Evolutionary conservation across 2,888 invertebrate species (phyloP).

Genomic region (Melikaiella ostensackeni): DNA sequence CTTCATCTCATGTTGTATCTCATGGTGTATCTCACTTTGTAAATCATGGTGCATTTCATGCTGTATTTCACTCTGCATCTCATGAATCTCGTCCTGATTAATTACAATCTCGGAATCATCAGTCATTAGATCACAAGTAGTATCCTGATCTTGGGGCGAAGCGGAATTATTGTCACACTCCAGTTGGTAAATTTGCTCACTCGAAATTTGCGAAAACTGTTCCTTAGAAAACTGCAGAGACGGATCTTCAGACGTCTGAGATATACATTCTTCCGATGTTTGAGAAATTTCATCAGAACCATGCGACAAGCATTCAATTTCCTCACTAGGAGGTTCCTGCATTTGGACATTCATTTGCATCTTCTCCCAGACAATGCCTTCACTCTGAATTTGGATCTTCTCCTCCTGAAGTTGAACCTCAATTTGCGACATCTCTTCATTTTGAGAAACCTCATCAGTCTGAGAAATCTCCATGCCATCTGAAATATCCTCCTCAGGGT

Average conservation of each 20-base stretch:
- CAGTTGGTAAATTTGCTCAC: constrained; percentile 49
- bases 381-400: constrained; percentile 6
- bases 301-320: constrained; percentile 44
- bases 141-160: constrained; percentile 55
- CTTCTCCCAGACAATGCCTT: constrained; percentile 31
- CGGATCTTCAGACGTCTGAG: constrained; percentile 57
- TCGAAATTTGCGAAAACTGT: constrained; percentile 48
- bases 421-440: constrained; percentile 24
- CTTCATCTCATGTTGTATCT: constrained; percentile 40
- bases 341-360: constrained; percentile 11
- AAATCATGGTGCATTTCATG: constrained; percentile 7
- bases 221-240: constrained; percentile 62
- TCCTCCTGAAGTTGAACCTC: background rate
- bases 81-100: constrained; percentile 27
- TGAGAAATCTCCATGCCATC: constrained; percentile 43
- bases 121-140: constrained; percentile 58
- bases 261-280: constrained; percentile 55
- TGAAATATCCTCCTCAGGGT: constrained; percentile 15
- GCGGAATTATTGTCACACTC: constrained; percentile 40
- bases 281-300: constrained; percentile 56
- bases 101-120: constrained; percentile 56
- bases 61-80: background rate
- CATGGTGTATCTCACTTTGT: constrained; percentile 1
- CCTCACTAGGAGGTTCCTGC: background rate
- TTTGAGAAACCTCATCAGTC: constrained; percentile 13